Evolutionary conservation across 2,888 invertebrate genomes (phyloP), one percentile per base, ranked within the genome.

Genomic region (Cheilosia vernalis): DNA sequence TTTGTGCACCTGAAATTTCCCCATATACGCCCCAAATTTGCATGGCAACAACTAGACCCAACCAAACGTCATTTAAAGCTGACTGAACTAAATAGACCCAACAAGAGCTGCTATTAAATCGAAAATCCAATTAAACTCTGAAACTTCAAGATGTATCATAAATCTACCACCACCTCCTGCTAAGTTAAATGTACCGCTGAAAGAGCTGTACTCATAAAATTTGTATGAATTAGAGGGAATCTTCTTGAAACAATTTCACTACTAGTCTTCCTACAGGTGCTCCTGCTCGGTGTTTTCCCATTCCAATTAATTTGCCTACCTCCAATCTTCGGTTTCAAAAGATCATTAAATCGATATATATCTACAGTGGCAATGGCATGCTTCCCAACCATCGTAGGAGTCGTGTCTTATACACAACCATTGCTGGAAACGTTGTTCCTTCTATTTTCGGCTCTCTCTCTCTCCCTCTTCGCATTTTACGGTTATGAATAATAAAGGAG

Each of bases 301-400:
- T 58, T 70, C 33, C 78, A 61, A 77, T 72, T 76, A 82, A 82
- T 72, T 51, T 66, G 55, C 44, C 30, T 72, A 63, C 24, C 9
- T 15, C 37, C 15, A 30, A 9, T n/a, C 27, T 42, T 44, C 21
- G 2, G 2, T n/a, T 37, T 37, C 17, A 13, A 66, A 55, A 76
- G 47, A 72, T 67, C 56, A 67, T 73, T 73, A 44, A 69, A 63
- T 66, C 63, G 51, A 69, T 72, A 56, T 44, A 13, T 37, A 37
- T 4, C 3, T 30, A 15, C 49, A 56, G 37, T 58, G 66, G 19
- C 49, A 56, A 27, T 58, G 66, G 19, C 21, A 56, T 17, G 30
- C 15, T 33, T 24, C 53, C 55, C 27, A 49, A 27, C 30, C 27
- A 9, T 13, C 30, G 30, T 30, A 19, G 42, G 21, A 33, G 30